phyloP scores from a whole-genome alignment of 1,140 invertebrate genomes.

The Myzus persicae region DNA sequence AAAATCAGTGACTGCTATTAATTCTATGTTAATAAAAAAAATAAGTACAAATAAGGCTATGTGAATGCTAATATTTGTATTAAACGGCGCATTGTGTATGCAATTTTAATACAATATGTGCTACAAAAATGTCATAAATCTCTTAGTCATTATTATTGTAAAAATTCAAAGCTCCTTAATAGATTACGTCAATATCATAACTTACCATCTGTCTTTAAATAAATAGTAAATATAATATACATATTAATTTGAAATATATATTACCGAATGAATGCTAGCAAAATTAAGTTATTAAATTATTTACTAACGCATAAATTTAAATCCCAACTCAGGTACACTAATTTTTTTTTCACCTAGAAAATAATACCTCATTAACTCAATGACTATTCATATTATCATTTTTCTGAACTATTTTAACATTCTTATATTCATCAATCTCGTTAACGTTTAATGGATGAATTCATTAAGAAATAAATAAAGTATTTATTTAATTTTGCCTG shows the following conservation, averaged over 20 bases:
- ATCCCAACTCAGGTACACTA: not conserved
- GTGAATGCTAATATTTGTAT: not conserved
- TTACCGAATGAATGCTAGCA: not conserved
- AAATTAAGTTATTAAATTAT: not conserved
- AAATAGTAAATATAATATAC: no score
- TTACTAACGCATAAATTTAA: not conserved
- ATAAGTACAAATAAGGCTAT: no score
- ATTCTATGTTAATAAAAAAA: no score
- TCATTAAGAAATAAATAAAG: not conserved
- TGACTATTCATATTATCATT: not conserved
- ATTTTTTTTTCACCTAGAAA: not conserved
- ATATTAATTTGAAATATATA: not conserved
- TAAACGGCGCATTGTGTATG: not conserved
- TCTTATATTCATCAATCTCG: not conserved
- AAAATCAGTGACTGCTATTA: not conserved
- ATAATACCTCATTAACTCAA: not conserved
- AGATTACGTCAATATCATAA: no score
- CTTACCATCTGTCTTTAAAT: no score
- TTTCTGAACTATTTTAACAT: not conserved
- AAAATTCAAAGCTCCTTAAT: no score
- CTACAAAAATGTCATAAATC: not conserved
- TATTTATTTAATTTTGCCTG: not conserved
- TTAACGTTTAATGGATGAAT: not conserved
- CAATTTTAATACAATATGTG: not conserved
- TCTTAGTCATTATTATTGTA: no score